A percentile compares a stretch with the other conserved stretches of the same genome.
These are phyloP conservation scores for Andrena bucephala DNA, from an alignment of 2,888 invertebrate genomes.

Conservation along the genomic window DNA sequence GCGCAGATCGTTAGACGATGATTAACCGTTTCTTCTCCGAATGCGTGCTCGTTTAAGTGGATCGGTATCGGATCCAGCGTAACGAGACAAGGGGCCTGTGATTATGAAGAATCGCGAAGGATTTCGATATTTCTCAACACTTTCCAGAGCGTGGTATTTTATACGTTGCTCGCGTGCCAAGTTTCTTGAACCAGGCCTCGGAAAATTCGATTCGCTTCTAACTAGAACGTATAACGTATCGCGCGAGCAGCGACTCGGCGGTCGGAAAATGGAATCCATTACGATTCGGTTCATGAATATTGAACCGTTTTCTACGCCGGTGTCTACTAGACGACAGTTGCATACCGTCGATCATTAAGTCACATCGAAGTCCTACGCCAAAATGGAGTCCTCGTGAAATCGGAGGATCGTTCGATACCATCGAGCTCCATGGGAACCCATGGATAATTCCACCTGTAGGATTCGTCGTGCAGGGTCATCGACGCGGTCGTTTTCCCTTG, in stretches of 20 bases:
- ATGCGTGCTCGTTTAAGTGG: not conserved
- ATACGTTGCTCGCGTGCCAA: not conserved
- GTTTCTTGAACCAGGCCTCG: slow-evolving; percentile 20
- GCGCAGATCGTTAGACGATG: slow-evolving; percentile 29
- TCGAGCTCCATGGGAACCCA: slow-evolving; percentile 2
- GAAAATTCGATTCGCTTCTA: slow-evolving; percentile 33
- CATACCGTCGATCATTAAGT: not conserved
- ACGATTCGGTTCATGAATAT: not conserved
- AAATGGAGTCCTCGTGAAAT: not conserved
- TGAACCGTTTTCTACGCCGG: not conserved
- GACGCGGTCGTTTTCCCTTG: slow-evolving; percentile 55
- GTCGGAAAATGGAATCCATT: slow-evolving; percentile 18
- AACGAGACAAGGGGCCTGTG: not conserved
- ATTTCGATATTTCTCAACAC: not conserved
- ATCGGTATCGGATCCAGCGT: not conserved
- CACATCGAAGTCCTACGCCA: not conserved
- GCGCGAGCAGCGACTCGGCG: not conserved
- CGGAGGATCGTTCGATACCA: not conserved
- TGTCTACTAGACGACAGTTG: too few species aligned
- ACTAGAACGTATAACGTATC: slow-evolving; percentile 35
- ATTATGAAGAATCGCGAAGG: not conserved
- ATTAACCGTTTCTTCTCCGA: slow-evolving; percentile 31
- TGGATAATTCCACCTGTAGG: not conserved
- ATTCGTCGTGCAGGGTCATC: slow-evolving; percentile 37
- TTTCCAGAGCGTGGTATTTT: not conserved